Conservation (phyloP, 2,797 vertebrate species). For the Odontamblyopus rebecca region DNA sequence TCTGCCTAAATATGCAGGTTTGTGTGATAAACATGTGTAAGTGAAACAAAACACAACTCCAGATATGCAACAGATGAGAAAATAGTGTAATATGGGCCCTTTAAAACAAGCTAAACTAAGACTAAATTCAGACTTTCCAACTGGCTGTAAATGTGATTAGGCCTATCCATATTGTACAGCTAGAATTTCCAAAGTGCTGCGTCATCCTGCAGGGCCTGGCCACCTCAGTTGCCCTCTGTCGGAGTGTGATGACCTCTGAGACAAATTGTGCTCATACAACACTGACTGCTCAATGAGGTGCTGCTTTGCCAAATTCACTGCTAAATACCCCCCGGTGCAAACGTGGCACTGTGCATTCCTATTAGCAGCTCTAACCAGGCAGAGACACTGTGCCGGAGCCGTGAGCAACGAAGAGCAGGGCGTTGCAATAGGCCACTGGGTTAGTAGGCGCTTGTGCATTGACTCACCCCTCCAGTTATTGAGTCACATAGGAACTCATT, state of each 20-base stretch:
- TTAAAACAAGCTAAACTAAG: too few relatives aligned
- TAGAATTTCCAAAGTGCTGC: neutral
- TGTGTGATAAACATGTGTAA: too few relatives aligned
- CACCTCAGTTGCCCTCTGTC: conserved; percentile 3
- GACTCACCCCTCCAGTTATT: conserved; percentile 6
- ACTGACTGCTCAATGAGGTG: conserved; percentile 22
- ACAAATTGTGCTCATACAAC: conserved; percentile 3
- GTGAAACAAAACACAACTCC: too few relatives aligned
- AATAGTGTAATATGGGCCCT: too few relatives aligned
- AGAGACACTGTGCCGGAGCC: conserved; percentile 3
- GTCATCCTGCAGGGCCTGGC: conserved; percentile 1
- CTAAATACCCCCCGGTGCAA: conserved; percentile 19
- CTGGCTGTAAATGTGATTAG: neutral
- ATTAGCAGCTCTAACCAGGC: neutral
- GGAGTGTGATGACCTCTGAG: conserved; percentile 7
- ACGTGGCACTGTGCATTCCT: conserved; percentile 5
- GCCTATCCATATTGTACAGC: neutral
- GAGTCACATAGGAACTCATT: conserved; percentile 6
- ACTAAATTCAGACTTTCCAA: too few relatives aligned
- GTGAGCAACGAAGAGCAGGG: neutral
- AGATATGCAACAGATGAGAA: too few relatives aligned
- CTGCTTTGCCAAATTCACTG: conserved; percentile 20
- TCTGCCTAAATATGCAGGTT: too few relatives aligned
- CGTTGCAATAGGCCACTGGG: neutral
- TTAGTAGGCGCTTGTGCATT: conserved; percentile 11